phyloP scores from a whole-genome alignment of 2,113 vertebrate species.

The Meleagris gallopavo region DNA sequence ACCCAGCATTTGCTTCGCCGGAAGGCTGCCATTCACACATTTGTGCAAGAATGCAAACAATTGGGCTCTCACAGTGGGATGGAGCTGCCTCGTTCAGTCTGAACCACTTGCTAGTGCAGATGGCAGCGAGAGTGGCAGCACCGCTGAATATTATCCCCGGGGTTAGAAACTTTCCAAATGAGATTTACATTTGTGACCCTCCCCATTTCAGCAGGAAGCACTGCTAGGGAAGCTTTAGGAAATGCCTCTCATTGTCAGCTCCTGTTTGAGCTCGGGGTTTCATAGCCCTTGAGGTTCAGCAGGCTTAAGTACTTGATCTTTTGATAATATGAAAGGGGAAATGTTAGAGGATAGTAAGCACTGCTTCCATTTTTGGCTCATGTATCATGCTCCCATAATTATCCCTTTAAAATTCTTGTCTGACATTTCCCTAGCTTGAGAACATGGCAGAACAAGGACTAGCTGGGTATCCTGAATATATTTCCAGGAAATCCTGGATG shows the following conservation, averaged over 20 bases:
- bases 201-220: constrained; percentile 69
- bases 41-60: constrained; percentile 73
- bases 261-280: constrained; percentile 59
- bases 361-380: not conserved
- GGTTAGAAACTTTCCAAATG: constrained; percentile 76
- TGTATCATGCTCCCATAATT: not conserved
- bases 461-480: not conserved
- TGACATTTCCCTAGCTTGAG: not conserved
- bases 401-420: not conserved
- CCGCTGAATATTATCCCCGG: constrained; percentile 69
- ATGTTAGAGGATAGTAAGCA: not conserved
- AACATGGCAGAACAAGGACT: not conserved
- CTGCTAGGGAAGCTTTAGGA: constrained; percentile 71
- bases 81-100: constrained; percentile 66
- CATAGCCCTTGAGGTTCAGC: constrained; percentile 8
- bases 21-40: constrained; percentile 74
- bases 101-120: constrained; percentile 71
- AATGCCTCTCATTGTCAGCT: constrained; percentile 63
- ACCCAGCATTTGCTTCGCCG: constrained; percentile 71
- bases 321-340: constrained; percentile 22
- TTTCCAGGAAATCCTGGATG: not conserved
- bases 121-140: constrained; percentile 67
- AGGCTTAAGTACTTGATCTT: constrained; percentile 34
- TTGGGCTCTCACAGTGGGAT: constrained; percentile 65
- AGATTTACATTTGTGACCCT: constrained; percentile 68